phyloP scores from a whole-genome alignment of 2,113 vertebrate species.

The Apodemus speciosus region DNA sequence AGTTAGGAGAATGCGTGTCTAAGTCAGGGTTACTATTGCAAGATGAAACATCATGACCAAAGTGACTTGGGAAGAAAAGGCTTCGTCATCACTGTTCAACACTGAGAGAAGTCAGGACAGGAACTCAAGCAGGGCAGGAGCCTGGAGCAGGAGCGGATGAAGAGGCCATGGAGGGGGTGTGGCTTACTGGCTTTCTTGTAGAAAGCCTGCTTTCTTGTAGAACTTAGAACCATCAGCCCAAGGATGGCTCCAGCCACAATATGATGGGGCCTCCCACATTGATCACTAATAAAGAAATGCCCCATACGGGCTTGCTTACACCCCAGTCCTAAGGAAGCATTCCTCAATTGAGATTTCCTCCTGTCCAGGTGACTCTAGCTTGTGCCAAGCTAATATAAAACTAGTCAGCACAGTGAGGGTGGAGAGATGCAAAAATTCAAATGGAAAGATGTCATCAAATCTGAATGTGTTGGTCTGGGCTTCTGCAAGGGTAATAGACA shows the following conservation, averaged over 20 bases:
- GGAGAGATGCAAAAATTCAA: not conserved
- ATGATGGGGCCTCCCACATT: not conserved
- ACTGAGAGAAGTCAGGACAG: not conserved
- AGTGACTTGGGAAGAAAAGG: not conserved
- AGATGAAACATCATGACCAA: not conserved
- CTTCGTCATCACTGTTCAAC: not conserved
- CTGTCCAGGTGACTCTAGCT: not conserved
- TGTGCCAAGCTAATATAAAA: not conserved
- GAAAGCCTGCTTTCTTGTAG: not conserved
- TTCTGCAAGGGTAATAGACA: not conserved
- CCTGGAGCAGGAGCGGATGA: not conserved
- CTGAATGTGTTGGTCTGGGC: not conserved
- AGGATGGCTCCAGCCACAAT: too few species aligned
- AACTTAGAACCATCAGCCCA: not conserved
- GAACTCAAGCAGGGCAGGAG: not conserved
- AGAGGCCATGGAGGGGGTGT: not conserved
- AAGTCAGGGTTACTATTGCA: not conserved
- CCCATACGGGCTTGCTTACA: not conserved
- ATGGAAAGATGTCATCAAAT: conserved; percentile 18
- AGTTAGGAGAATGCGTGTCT: not conserved
- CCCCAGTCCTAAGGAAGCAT: too few species aligned
- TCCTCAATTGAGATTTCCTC: not conserved
- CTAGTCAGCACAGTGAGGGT: not conserved
- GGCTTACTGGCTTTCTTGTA: not conserved
- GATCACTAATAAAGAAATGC: not conserved